Percentiles rank a stretch among this genome's conserved stretches.
These are phyloP conservation scores for Sebastes fasciatus DNA, from an alignment of 2,113 vertebrate species.

Conservation along the genomic window DNA sequence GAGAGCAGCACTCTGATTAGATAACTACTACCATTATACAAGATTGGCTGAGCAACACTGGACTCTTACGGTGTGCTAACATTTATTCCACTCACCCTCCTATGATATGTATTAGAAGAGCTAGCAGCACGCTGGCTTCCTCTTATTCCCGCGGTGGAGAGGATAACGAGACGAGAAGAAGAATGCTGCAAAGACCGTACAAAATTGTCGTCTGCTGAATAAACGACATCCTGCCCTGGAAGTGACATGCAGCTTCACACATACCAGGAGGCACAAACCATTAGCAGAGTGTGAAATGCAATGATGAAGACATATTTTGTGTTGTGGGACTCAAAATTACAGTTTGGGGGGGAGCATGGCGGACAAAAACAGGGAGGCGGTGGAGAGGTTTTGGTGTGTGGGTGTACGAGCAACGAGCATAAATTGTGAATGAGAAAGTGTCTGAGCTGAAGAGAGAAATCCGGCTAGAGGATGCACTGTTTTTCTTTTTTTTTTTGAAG, in stretches of 20 bases:
- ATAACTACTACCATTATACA: constrained; percentile 43
- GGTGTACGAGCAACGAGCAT: constrained; percentile 66
- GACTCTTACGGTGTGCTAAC: constrained; percentile 26
- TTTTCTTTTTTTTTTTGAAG: constrained; percentile 44
- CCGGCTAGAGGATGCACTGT: constrained; percentile 30
- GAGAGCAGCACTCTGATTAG: constrained; percentile 48
- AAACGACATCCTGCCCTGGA: constrained; percentile 58
- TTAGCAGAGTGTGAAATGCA: constrained; percentile 53
- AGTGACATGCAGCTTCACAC: constrained; percentile 53
- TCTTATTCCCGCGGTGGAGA: constrained; percentile 9
- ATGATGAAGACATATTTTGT: constrained; percentile 61
- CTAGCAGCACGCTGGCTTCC: constrained; percentile 1
- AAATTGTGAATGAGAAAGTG: constrained; percentile 76
- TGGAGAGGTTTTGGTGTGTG: constrained; percentile 54
- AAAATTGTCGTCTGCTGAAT: constrained; percentile 51
- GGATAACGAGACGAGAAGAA: constrained; percentile 33
- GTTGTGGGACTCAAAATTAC: constrained; percentile 48
- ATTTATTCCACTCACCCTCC: constrained; percentile 14
- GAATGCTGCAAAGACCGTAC: constrained; percentile 34
- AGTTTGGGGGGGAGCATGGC: constrained; percentile 27
- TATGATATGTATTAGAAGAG: constrained; percentile 16
- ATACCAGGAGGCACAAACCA: constrained; percentile 48
- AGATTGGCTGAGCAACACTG: constrained; percentile 16
- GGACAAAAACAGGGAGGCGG: background rate
- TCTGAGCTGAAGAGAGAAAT: constrained; percentile 65